Evolutionary conservation across 2,888 invertebrate species (phyloP).

Genomic region (Neria commutata): DNA sequence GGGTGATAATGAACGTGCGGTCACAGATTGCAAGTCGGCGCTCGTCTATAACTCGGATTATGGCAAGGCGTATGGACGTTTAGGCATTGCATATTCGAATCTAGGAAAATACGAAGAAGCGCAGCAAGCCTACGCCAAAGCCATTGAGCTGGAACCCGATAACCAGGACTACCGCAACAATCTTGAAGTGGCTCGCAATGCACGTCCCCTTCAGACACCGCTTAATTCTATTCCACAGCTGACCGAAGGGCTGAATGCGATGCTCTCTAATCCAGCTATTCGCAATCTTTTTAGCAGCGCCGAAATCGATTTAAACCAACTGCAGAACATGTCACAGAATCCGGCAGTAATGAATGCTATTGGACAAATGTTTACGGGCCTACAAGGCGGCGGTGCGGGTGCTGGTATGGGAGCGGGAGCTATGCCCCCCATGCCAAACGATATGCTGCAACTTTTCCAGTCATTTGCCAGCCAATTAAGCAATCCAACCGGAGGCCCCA

Average conservation of each 20-base stretch:
- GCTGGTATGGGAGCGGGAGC: slow-evolving; percentile 17
- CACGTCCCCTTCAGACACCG: slow-evolving; percentile 40
- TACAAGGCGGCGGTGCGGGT: slow-evolving; percentile 32
- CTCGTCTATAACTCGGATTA: slow-evolving; percentile 88
- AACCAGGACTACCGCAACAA: slow-evolving; percentile 91
- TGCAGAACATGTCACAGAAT: slow-evolving; percentile 52
- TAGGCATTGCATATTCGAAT: slow-evolving; percentile 84
- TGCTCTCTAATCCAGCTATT: slow-evolving; percentile 53
- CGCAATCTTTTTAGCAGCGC: slow-evolving; percentile 50
- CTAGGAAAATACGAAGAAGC: slow-evolving; percentile 84
- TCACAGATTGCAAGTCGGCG: slow-evolving; percentile 90
- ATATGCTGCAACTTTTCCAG: slow-evolving; percentile 54
- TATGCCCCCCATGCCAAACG: slow-evolving; percentile 40
- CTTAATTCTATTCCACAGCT: slow-evolving; percentile 39
- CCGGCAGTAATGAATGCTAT: slow-evolving; percentile 49
- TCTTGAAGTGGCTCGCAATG: slow-evolving; percentile 75
- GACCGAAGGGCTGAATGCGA: slow-evolving; percentile 48
- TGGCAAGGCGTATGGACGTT: slow-evolving; percentile 92
- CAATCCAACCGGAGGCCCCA: slow-evolving; percentile 32
- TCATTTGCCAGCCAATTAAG: slow-evolving; percentile 47
- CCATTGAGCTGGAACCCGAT: slow-evolving; percentile 87
- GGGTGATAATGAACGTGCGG: slow-evolving; percentile 80
- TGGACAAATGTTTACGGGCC: slow-evolving; percentile 43
- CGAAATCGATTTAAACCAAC: slow-evolving; percentile 49
- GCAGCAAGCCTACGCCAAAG: slow-evolving; percentile 83